Percentiles rank a stretch among this genome's conserved stretches.
Conservation (phyloP, 2,888 invertebrate genomes). For the Limnephilus lunatus region DNA sequence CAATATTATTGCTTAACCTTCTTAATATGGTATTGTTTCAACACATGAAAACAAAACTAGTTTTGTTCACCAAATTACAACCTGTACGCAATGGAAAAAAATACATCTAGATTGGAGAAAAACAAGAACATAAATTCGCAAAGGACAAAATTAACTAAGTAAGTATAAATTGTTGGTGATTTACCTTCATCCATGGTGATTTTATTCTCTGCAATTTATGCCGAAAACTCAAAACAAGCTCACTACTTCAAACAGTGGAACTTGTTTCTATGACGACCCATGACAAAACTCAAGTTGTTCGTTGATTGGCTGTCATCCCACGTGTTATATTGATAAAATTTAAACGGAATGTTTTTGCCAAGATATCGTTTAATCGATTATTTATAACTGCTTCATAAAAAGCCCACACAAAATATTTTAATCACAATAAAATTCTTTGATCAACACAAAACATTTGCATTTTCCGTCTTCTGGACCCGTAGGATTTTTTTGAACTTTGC, state of each 20-base stretch:
- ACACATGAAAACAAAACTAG: slow-evolving; percentile 58
- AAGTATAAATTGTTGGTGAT: slow-evolving; percentile 7
- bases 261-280: slow-evolving; percentile 64
- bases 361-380: slow-evolving; percentile 2
- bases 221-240: slow-evolving; percentile 51
- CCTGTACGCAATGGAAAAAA: neutral
- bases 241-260: slow-evolving; percentile 48
- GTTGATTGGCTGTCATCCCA: slow-evolving; percentile 60
- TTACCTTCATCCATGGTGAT: slow-evolving; percentile 61
- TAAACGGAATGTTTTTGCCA: neutral
- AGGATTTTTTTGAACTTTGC: neutral
- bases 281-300: slow-evolving; percentile 57
- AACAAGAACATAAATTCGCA: neutral
- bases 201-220: slow-evolving; percentile 52
- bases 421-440: neutral
- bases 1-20: slow-evolving; percentile 61
- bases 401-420: neutral
- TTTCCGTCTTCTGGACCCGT: neutral
- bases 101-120: neutral
- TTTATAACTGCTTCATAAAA: neutral
- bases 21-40: slow-evolving; percentile 58
- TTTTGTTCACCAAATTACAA: slow-evolving; percentile 35
- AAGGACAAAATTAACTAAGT: slow-evolving; percentile 29
- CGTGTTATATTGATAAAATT: slow-evolving; percentile 55
- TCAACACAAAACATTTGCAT: neutral